Conservation (phyloP, 1,140 invertebrate species). For the Belonocnema kinseyi region DNA sequence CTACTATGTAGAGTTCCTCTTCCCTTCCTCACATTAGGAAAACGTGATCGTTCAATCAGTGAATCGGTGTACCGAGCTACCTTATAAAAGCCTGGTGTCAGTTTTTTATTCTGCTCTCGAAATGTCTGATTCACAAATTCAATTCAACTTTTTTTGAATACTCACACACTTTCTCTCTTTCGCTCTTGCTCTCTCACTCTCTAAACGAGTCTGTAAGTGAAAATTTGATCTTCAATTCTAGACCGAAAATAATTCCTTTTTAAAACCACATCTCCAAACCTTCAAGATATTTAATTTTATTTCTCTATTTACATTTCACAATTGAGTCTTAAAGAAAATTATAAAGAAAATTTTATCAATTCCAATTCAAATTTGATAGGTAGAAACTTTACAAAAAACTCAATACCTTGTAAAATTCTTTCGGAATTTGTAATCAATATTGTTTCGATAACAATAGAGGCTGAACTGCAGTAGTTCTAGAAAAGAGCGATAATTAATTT, state of each 20-base stretch:
- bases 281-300: no score
- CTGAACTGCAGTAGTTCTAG: background rate
- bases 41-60: background rate
- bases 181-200: no score
- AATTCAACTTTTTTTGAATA: background rate
- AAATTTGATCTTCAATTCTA: background rate
- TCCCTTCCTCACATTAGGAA: conserved; percentile 11
- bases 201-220: background rate
- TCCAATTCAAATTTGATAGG: no score
- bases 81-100: conserved; percentile 3
- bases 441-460: no score
- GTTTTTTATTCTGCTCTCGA: background rate
- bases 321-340: no score
- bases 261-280: background rate
- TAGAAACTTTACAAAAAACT: no score
- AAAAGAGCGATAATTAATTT: background rate
- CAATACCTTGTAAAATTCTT: no score
- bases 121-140: background rate
- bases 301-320: no score
- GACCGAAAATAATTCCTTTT: background rate
- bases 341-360: no score
- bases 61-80: background rate
- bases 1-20: background rate
- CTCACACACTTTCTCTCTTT: background rate
- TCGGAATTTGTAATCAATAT: no score